A percentile compares a stretch with the other conserved stretches of the same genome.
Conservation (phyloP, 2,797 vertebrate species). For the Tamandua tetradactyla region DNA sequence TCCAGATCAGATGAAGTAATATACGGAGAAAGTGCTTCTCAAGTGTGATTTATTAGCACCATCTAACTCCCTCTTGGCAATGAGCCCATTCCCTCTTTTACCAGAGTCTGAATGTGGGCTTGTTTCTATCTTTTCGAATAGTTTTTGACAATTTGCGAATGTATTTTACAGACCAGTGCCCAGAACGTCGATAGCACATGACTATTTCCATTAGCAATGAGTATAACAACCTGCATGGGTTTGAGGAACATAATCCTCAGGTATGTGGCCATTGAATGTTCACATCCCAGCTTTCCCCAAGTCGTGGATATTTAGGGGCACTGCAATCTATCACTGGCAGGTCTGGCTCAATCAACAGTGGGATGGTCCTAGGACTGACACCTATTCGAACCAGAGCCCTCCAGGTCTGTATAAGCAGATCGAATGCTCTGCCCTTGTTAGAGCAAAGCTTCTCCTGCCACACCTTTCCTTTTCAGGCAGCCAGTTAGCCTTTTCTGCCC, state of each 20-base stretch:
- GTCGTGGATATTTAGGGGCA: not conserved
- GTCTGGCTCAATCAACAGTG: not conserved
- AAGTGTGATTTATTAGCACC: not conserved
- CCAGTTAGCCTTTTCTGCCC: not conserved
- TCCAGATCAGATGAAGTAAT: not conserved
- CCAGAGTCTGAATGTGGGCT: not conserved
- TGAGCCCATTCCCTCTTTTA: not conserved
- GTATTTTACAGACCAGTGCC: not conserved
- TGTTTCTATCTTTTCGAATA: not conserved
- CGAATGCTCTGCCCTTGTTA: not conserved
- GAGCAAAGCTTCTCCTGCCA: not conserved
- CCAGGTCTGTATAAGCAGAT: not conserved
- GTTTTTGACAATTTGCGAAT: not conserved
- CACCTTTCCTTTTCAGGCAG: conserved; percentile 32
- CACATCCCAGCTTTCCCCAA: not conserved
- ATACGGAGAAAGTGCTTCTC: not conserved
- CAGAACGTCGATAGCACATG: not conserved
- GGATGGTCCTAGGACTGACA: not conserved
- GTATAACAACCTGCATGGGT: not conserved
- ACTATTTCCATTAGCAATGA: not conserved
- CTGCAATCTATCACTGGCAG: not conserved
- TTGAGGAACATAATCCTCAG: not conserved
- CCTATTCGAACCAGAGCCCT: not conserved
- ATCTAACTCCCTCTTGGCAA: not conserved
- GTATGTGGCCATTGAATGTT: not conserved